Percentiles rank a stretch among this genome's conserved stretches.
Conservation (phyloP, 2,888 invertebrate genomes). For the Bugulina stolonifera region DNA sequence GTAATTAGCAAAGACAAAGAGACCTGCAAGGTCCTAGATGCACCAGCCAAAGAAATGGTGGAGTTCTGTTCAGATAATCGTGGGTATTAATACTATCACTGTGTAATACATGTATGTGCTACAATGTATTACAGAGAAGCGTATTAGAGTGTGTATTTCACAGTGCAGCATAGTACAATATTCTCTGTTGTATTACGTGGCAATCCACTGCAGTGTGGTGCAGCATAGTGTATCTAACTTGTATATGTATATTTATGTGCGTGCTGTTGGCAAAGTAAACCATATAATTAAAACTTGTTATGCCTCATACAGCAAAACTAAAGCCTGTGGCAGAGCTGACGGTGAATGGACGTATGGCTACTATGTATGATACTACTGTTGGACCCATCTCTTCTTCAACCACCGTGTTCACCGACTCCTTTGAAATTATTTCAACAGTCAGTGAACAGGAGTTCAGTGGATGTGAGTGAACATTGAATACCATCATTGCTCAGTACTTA, state of each 20-base stretch:
- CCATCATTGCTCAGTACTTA: no score
- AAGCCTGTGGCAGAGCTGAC: neutral
- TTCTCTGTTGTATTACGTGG: no score
- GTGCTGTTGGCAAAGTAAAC: no score
- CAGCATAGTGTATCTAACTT: no score
- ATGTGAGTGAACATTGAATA: neutral
- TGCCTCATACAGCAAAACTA: neutral
- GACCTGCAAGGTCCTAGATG: neutral
- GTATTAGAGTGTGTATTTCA: no score
- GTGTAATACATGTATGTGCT: neutral
- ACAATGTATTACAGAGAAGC: neutral
- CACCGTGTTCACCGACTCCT: neutral
- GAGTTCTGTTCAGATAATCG: neutral
- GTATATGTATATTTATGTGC: no score
- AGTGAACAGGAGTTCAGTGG: neutral
- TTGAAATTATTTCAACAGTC: neutral
- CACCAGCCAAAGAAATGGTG: neutral
- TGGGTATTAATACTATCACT: neutral
- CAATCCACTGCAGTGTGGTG: no score
- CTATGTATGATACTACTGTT: neutral
- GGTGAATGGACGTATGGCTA: neutral
- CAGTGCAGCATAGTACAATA: no score
- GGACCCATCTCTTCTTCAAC: neutral
- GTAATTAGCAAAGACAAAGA: neutral
- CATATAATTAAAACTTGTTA: no score